Percentiles rank a stretch among this genome's conserved stretches.
Evolutionary conservation across 2,888 invertebrate genomes (phyloP).

Genomic region (Cynaeus angustus): DNA sequence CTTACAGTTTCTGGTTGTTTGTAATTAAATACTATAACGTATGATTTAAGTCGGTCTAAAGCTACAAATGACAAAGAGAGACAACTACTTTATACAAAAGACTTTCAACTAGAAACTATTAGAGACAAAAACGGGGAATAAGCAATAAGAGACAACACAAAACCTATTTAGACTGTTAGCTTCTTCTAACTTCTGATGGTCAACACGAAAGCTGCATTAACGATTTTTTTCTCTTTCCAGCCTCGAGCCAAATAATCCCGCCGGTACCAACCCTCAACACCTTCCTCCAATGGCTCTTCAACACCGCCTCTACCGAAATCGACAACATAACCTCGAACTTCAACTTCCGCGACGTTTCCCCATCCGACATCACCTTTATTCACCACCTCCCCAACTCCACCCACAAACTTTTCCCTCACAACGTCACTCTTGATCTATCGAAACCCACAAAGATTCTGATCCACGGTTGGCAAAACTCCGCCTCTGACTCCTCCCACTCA

Average conservation of each 20-base stretch:
- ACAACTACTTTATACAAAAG: too few relatives aligned
- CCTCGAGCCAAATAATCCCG: not conserved
- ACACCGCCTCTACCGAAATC: slow-evolving; percentile 39
- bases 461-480: slow-evolving; percentile 57
- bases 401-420: slow-evolving; percentile 4
- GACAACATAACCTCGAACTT: slow-evolving; percentile 30
- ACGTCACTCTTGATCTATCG: slow-evolving; percentile 36
- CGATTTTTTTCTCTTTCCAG: not conserved
- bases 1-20: too few relatives aligned
- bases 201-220: too few relatives aligned
- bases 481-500: slow-evolving; percentile 52
- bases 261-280: slow-evolving; percentile 13
- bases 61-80: too few relatives aligned
- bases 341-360: slow-evolving; percentile 36
- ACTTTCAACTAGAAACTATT: too few relatives aligned
- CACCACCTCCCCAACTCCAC: slow-evolving; percentile 19
- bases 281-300: slow-evolving; percentile 34
- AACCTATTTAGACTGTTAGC: too few relatives aligned
- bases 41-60: too few relatives aligned
- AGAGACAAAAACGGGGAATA: too few relatives aligned
- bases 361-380: slow-evolving; percentile 37
- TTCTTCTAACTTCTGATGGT: too few relatives aligned
- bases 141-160: too few relatives aligned
- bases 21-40: too few relatives aligned
- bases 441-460: slow-evolving; percentile 56